These are phyloP conservation scores for Thunnus maccoyii DNA, from an alignment of 2,113 vertebrate genomes.

Conservation along the genomic window DNA sequence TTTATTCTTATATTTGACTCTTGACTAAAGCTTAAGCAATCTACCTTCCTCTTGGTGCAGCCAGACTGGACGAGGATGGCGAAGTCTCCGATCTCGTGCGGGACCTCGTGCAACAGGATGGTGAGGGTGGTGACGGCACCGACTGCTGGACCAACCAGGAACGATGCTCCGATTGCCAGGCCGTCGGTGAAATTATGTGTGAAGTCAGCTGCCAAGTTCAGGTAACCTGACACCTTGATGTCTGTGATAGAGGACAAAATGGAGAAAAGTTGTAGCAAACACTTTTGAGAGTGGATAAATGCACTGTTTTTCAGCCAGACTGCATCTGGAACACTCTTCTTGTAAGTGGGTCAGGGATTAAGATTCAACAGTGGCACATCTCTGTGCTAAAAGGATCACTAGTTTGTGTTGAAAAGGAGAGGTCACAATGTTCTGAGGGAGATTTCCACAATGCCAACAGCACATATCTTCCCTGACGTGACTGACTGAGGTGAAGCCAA, in stretches of 20 bases:
- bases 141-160: slow-evolving; percentile 87
- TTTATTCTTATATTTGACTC: neutral
- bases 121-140: slow-evolving; percentile 92
- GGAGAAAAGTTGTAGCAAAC: neutral
- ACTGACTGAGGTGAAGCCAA: neutral
- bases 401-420: neutral
- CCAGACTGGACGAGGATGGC: slow-evolving; percentile 95
- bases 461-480: neutral
- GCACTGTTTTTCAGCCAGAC: neutral
- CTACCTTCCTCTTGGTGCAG: slow-evolving; percentile 93
- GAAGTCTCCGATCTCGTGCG: slow-evolving; percentile 95
- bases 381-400: neutral
- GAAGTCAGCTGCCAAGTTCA: slow-evolving; percentile 94
- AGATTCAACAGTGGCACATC: no score
- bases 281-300: no score
- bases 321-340: no score
- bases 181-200: slow-evolving; percentile 95
- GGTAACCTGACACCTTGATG: slow-evolving; percentile 91
- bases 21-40: neutral
- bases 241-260: slow-evolving; percentile 67
- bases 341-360: no score
- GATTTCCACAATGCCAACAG: neutral
- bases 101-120: slow-evolving; percentile 93
- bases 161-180: slow-evolving; percentile 93
- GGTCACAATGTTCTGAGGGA: neutral